Evolutionary conservation across 2,113 vertebrate species (phyloP), one percentile per base, ranked within the genome.

Genomic region (Steatornis caripensis): DNA sequence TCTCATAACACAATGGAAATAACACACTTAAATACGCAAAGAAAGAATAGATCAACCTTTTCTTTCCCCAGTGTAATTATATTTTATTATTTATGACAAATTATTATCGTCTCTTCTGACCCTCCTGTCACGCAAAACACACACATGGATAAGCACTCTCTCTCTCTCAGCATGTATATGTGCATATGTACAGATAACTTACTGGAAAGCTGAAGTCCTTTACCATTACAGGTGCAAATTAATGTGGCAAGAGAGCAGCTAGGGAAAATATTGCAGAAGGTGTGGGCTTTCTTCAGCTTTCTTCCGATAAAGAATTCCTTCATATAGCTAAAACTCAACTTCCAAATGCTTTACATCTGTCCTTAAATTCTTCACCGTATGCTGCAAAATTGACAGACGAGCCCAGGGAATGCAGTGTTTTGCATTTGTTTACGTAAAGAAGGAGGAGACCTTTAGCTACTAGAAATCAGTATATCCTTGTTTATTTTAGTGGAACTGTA

Each of bases 101-200:
- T 5, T 41, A 8, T 53, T 64, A 21, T 21, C 2, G 2, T 53
- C 45, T 84, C 29, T 78, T 66, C 24, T 76, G 39, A 72, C 27
- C 6, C 6, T 60, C 27, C 37, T 79, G 26, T 30, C 53, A 69
- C 51, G 39, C 29, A 49, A 55, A 66, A 11, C 26, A 61, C 15
- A 30, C n/a, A 53, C 7, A 24, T 8, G 10, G 75, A 64, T 53
- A 74, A 53, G 18, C 34, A 57, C 29, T 57, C 22, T 51, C 37
- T 85, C 15, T 39, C 22, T 72, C 27, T 68, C 36, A 0, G 0
- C 32, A 26, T 17, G 11, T 32, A 7, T 19, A 39, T 77, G 21
- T 61, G 37, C 36, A 45, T 4, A 20, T 20, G n/a, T 64, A 55
- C 17, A 57, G 12, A 46, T 75, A 48, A 27, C 55, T 77, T 72